Evolutionary conservation across 2,113 vertebrate species (phyloP).

Genomic region (Chlorocebus sabaeus): DNA sequence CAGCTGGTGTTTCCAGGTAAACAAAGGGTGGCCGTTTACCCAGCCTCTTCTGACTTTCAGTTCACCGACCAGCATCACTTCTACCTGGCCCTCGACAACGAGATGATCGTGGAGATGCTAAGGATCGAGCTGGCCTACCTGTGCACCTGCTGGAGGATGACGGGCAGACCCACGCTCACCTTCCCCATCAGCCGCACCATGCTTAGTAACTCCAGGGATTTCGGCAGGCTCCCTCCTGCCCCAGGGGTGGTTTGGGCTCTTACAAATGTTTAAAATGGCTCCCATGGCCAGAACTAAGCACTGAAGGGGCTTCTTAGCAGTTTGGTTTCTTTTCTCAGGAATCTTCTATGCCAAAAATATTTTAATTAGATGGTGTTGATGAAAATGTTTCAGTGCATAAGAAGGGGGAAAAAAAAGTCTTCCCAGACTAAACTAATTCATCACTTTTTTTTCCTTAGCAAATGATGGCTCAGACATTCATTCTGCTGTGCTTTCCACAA

Average conservation of each 20-base stretch:
- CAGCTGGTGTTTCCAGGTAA: neutral
- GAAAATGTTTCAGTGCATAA: neutral
- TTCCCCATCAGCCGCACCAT: conserved; percentile 96
- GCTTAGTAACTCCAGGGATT: conserved; percentile 85
- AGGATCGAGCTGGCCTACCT: conserved; percentile 95
- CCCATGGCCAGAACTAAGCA: neutral
- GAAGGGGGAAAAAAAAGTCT: neutral
- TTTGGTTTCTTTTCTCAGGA: conserved; percentile 10
- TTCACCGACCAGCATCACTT: conserved; percentile 99
- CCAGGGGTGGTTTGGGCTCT: neutral
- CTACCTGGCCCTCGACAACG: conserved; percentile 98
- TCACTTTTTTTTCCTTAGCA: conserved; percentile 81
- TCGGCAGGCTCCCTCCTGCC: neutral
- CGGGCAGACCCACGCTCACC: conserved; percentile 93
- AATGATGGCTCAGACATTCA: conserved; percentile 93
- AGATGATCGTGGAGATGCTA: conserved; percentile 99
- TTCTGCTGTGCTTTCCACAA: conserved; percentile 91
- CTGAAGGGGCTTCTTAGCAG: neutral
- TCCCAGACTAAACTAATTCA: conserved; percentile 24
- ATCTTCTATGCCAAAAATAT: neutral
- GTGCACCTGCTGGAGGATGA: conserved; percentile 98
- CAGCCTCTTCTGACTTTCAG: conserved; percentile 79
- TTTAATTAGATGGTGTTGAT: conserved; percentile 41
- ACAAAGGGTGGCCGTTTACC: neutral
- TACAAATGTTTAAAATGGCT: neutral